phyloP scores from a whole-genome alignment of 2,797 vertebrate species.

The Melanotaenia trifasciata region DNA sequence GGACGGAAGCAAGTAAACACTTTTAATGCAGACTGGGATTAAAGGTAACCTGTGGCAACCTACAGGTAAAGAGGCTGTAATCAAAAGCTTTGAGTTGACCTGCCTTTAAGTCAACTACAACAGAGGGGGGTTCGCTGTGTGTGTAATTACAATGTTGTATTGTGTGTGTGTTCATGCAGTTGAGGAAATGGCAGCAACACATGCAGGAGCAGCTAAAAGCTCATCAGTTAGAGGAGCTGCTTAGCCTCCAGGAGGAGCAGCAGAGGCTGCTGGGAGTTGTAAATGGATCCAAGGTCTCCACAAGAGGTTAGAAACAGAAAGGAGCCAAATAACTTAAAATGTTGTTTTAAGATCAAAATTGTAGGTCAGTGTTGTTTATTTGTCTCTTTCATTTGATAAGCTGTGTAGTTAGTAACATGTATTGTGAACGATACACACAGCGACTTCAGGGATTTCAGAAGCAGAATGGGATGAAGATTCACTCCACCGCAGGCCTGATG shows the following conservation, averaged over 20 bases:
- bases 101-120: not conserved
- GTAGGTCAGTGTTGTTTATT: not conserved
- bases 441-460: slow-evolving; percentile 30
- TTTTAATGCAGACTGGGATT: slow-evolving; percentile 2
- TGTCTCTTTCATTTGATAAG: not conserved
- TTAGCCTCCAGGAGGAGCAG: slow-evolving; percentile 89
- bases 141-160: not conserved
- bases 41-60: not conserved
- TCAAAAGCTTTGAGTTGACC: not conserved
- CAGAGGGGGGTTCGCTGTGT: not conserved
- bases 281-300: slow-evolving; percentile 40
- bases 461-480: slow-evolving; percentile 33
- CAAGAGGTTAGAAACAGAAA: slow-evolving; percentile 48
- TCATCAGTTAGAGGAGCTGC: slow-evolving; percentile 90
- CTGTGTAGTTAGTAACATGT: slow-evolving; percentile 9
- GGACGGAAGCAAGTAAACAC: slow-evolving; percentile 4
- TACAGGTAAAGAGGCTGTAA: not conserved
- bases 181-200: slow-evolving; percentile 91
- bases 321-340: not conserved
- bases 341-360: not conserved
- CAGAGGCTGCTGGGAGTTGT: slow-evolving; percentile 85
- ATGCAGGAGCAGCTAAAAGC: slow-evolving; percentile 92
- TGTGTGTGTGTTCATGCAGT: slow-evolving; percentile 72
- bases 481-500: slow-evolving; percentile 6
- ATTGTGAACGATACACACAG: slow-evolving; percentile 29